Evolutionary conservation across 2,113 vertebrate species (phyloP), one percentile per base, ranked within the genome.

Genomic region (Okapia johnstoni): DNA sequence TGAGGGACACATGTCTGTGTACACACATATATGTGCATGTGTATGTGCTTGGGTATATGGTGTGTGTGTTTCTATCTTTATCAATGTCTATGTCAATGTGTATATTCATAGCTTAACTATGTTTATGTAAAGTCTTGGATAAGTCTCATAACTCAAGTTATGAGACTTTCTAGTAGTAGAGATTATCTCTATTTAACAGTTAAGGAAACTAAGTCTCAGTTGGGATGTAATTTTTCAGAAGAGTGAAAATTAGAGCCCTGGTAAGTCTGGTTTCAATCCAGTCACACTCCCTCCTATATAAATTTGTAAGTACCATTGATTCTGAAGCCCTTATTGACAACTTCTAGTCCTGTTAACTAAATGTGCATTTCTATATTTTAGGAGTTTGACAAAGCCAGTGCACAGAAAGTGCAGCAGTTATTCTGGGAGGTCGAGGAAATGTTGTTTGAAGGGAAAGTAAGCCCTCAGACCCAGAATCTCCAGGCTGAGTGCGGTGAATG

Each of bases 361-460:
- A 54, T 43, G 8, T 83, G 16, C 13, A 1, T 80, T 96, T 93
- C 85, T 84, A 0, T 89, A 0, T 89, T 52, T 7, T 83, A 99
- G 99, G 99, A 99, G 88, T 99, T 99, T 97, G 99, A 99, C 97
- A 98, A 98, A 97, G 98, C 93, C 54, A 99, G 98, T 80, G 99
- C 99, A 0, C 98, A 99, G 94, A 99, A 97, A 96, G 99, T 99
- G 2, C 98, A 99, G 85, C 99, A 99, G 94, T 98, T 99, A 48
- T 99, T 99, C 92, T 98, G 98, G 98, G 99, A 99, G 92, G 98
- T 99, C 10, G 99, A 99, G 92, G 99, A 99, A 98, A 98, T 99
- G 98, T 94, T 99, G 55, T 99, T 99, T 97, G 99, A 99, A 98
- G 99, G 98, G 54, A 99, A 98, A 97, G 98, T 99, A 43, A 98